Evolutionary conservation across 2,888 invertebrate genomes (phyloP), one percentile per base, ranked within the genome.

Genomic region (Diploptera punctata): DNA sequence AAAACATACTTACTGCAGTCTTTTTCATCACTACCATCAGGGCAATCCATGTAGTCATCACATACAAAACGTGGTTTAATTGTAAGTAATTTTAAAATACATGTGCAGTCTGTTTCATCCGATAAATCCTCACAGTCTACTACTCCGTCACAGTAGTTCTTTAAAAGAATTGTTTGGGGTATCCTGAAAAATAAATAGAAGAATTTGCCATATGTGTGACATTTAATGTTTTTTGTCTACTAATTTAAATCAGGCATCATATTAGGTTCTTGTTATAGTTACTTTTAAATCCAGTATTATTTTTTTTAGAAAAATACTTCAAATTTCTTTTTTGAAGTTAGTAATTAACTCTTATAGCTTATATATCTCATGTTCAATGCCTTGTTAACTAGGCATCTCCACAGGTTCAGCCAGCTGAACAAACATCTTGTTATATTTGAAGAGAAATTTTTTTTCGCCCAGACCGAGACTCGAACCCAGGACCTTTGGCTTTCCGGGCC

Each of bases 121-220:
- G 91, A 91, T 3, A 91, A 92, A 83, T 95, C 95, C 82, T 94
- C 92, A 80, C 95, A 95, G 79, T 95, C 93, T 19, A 88, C 82
- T 72, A 86, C 83, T 54, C 86, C 87, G 79, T 95, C 87, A 80
- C 95, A 95, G 31, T 88, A 87, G 76, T 88, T 85, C 1, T 80
- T 77, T 26, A 84, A 81, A 0, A 89, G 84, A 71, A 94, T 87
- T 9, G 83, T 84, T 83, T 94, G 93, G 0, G 85, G 80, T 77
- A 93, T 87, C 74, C 72, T 72, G 29, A n/a, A n/a, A n/a, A n/a
- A n/a, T n/a, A n/a, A 18, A 13, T 3, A 43, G 10, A 38, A 10
- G 26, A 26, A n/a, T 18, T 7, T 16, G 10, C 24, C 60, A 60
- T 26, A 24, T n/a, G 7, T 9, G 21, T 7, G 21, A 29, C 24